These are phyloP conservation scores for Syndactyla subalaris DNA, from an alignment of 2,797 vertebrate species.

Conservation along the genomic window DNA sequence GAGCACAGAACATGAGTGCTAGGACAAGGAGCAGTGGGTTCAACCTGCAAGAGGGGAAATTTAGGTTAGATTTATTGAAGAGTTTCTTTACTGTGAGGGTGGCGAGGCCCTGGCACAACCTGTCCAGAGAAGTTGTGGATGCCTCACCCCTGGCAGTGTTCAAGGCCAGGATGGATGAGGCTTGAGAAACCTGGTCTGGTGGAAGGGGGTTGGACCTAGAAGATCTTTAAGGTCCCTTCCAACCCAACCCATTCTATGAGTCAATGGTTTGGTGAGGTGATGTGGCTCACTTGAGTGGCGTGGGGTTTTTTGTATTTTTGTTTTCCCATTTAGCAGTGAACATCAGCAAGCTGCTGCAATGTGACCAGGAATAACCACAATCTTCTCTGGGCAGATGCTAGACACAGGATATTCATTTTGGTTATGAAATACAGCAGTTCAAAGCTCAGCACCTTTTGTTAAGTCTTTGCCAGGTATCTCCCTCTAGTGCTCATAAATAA, in stretches of 20 bases:
- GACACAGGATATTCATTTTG: neutral
- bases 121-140: neutral
- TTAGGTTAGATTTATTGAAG: no score
- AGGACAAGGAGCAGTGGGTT: neutral
- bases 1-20: fast-evolving
- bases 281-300: neutral
- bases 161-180: neutral
- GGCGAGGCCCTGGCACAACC: neutral
- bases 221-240: neutral
- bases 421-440: neutral
- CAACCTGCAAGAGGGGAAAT: no score
- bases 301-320: neutral
- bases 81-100: neutral
- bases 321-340: neutral
- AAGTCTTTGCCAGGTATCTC: neutral
- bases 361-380: neutral
- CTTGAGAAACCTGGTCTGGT: fast-evolving
- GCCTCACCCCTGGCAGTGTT: neutral
- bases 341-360: neutral
- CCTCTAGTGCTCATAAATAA: neutral
- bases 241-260: neutral
- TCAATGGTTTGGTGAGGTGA: neutral
- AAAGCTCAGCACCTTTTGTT: neutral
- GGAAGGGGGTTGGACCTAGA: neutral
- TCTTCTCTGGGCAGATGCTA: neutral